Conservation (phyloP, 2,113 vertebrate genomes). For the Hippolais icterina region DNA sequence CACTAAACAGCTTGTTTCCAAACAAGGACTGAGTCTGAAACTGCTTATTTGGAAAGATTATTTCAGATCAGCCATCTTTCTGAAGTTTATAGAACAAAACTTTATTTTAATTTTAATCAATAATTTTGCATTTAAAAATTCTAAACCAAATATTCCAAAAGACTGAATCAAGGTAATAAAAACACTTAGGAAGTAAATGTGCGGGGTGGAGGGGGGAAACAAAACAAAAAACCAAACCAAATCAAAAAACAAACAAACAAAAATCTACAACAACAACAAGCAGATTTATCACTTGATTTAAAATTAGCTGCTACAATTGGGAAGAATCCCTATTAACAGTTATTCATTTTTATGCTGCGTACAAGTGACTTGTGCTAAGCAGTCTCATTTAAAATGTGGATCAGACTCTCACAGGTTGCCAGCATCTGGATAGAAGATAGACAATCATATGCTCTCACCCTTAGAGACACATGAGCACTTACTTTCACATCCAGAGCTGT, state of each 20-base stretch:
- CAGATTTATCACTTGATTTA: not conserved
- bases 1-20: not conserved
- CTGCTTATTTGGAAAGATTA: not conserved
- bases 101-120: not conserved
- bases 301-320: not conserved
- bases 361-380: not conserved
- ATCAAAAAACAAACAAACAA: not conserved
- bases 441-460: not conserved
- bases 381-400: not conserved
- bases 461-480: accelerated
- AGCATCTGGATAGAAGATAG: not conserved
- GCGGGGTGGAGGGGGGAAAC: no score
- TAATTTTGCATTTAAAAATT: not conserved
- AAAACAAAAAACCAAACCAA: not conserved
- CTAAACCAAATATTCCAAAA: not conserved
- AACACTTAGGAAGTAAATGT: not conserved
- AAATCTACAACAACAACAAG: not conserved
- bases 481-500: not conserved
- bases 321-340: not conserved
- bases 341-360: not conserved
- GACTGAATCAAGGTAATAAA: not conserved
- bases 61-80: not conserved
- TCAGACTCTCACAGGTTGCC: not conserved
- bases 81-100: not conserved
- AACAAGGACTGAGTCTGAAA: not conserved